Conservation (phyloP, 2,888 invertebrate genomes). For the Eurois occulta region DNA sequence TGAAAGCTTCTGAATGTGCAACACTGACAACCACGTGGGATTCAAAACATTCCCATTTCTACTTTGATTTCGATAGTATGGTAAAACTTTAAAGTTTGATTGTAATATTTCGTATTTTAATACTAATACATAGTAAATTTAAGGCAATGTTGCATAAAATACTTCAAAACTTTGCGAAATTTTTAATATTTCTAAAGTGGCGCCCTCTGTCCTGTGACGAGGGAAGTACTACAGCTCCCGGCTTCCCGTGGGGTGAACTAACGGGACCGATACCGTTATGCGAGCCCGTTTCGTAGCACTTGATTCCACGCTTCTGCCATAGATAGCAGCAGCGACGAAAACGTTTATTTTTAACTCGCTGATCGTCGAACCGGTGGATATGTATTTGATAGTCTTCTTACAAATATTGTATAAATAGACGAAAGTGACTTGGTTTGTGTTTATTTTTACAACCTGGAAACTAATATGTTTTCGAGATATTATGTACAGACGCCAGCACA, state of each 20-base stretch:
- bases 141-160: not conserved
- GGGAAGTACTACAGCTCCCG: conserved; percentile 47
- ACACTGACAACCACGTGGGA: not conserved
- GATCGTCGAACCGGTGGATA: conserved; percentile 9
- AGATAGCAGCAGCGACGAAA: conserved; percentile 56
- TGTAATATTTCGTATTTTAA: not conserved
- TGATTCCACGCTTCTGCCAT: conserved; percentile 25
- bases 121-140: not conserved
- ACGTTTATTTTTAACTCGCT: conserved; percentile 34
- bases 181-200: not conserved
- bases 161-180: not conserved
- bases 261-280: not conserved
- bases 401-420: not conserved
- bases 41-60: not conserved
- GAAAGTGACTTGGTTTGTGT: conserved; percentile 15
- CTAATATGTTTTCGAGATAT: not conserved
- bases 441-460: conserved; percentile 19
- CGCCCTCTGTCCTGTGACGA: conserved; percentile 50
- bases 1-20: not conserved
- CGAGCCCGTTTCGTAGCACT: not conserved
- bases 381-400: conserved; percentile 14
- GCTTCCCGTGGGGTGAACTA: conserved; percentile 39
- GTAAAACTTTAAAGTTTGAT: not conserved
- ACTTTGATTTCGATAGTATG: not conserved
- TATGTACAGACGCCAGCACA: no score